Percentiles rank a stretch among this genome's conserved stretches.
Evolutionary conservation across 2,113 vertebrate species (phyloP).

Genomic region (Pteropus alecto): DNA sequence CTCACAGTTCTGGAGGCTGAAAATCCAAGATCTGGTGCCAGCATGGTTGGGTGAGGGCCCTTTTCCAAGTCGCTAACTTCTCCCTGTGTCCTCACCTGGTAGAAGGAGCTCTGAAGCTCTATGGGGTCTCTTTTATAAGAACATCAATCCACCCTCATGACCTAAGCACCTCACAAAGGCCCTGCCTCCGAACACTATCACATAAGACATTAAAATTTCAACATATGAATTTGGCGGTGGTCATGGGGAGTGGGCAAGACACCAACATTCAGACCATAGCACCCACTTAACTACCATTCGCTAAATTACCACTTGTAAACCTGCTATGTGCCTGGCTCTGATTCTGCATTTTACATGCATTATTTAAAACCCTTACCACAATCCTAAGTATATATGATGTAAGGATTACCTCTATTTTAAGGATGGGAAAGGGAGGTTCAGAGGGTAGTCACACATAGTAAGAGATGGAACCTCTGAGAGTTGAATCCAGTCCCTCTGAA

Average conservation of each 20-base stretch:
- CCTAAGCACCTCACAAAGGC: background rate
- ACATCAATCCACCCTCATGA: background rate
- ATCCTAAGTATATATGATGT: no score
- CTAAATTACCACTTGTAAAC: background rate
- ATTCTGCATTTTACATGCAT: background rate
- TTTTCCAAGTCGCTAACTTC: no score
- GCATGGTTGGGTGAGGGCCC: background rate
- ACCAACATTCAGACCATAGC: background rate
- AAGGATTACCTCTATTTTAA: background rate
- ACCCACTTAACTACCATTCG: background rate
- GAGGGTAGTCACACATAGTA: background rate
- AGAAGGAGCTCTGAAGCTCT: background rate
- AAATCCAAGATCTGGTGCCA: background rate
- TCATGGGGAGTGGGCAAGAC: background rate
- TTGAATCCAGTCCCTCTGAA: background rate
- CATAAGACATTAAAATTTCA: background rate
- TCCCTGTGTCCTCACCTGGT: background rate
- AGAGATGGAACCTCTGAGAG: background rate
- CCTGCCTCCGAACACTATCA: background rate
- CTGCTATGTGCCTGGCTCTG: background rate
- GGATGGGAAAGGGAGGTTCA: background rate
- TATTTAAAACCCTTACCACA: background rate
- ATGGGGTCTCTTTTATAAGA: background rate
- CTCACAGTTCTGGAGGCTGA: background rate
- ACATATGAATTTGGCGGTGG: background rate